A percentile compares a stretch with the other conserved stretches of the same genome.
phyloP scores from a whole-genome alignment of 2,888 invertebrate species.

The Tubulanus polymorphus region DNA sequence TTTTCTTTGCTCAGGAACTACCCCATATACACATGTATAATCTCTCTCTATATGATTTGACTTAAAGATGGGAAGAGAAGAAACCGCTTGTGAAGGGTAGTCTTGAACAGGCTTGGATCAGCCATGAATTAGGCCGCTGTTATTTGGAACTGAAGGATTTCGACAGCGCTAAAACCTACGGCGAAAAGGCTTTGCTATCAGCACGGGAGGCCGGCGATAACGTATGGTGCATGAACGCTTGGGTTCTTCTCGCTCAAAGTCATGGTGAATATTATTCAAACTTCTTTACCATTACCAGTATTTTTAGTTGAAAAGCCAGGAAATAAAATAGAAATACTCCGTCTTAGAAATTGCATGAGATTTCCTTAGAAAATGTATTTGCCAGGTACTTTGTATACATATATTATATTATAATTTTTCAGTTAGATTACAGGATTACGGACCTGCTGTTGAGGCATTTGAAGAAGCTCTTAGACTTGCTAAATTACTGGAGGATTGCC shows the following conservation, averaged over 20 bases:
- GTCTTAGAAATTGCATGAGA: not conserved
- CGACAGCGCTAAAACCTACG: constrained; percentile 35
- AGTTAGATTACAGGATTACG: constrained; percentile 41
- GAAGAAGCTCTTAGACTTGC: constrained; percentile 44
- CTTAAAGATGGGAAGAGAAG: constrained; percentile 51
- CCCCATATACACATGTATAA: no score
- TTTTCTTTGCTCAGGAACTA: no score
- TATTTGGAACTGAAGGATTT: constrained; percentile 47
- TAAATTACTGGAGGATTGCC: constrained; percentile 33
- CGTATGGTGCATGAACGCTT: constrained; percentile 49
- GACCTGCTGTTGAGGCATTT: constrained; percentile 38
- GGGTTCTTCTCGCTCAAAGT: constrained; percentile 47
- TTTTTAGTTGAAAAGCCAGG: not conserved
- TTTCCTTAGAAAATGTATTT: not conserved
- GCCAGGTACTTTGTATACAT: not conserved
- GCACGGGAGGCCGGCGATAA: constrained; percentile 43
- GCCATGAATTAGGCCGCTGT: constrained; percentile 55
- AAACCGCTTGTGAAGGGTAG: constrained; percentile 48
- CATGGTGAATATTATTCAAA: constrained; percentile 29
- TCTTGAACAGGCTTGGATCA: constrained; percentile 53
- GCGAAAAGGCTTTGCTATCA: constrained; percentile 39
- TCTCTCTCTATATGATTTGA: no score
- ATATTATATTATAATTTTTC: constrained; percentile 18
- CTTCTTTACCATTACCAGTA: not conserved
- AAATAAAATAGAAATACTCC: not conserved